Evolutionary conservation across 2,113 vertebrate genomes (phyloP), one percentile per base, ranked within the genome.

Genomic region (Odontesthes bonariensis): DNA sequence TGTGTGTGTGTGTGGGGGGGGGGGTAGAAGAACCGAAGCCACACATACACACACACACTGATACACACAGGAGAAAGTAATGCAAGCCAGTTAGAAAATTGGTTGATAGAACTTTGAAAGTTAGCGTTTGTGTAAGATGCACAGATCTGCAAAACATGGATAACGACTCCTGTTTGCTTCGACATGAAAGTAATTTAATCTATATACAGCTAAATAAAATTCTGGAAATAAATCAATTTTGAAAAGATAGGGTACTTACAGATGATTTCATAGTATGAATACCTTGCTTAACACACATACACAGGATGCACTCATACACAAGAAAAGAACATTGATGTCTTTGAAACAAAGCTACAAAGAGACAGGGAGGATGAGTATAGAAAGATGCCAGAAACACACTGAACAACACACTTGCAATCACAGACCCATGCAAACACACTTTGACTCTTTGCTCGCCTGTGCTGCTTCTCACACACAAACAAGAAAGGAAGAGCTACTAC

Each of bases 401-500:
- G 57, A 54, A 23, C 59, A 66, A 78, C 61, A 33, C 77, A 59
- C 74, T 79, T 7, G 31, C 75, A 79, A 60, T 69, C 81, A 35
- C 77, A 81, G 69, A 76, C 81, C 53, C 76, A 86, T 81, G 84
- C 73, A 81, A 14, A 74, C n/a, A 12, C 83, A 87, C 83, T 66
- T 75, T 77, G 69, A 68, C 79, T 4, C 53, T n/a, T 55, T 23
- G 22, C 5, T 12, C 11, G 20, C 53, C 20, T 20, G 12, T 32
- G 14, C 16, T 22, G 19, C 66, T 40, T 40, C 44, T 7, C 79
- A 19, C 69, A 54, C 82, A 60, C 65, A 58, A 52, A 86, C 83
- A 86, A 85, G 79, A 88, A 86, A 87, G 75, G 69, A 86, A 17
- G 55, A 73, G 83, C 81, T 66, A 82, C 79, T 83, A 81, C 88